Evolutionary conservation across 2,113 vertebrate genomes (phyloP).

Genomic region (Tachycineta bicolor): DNA sequence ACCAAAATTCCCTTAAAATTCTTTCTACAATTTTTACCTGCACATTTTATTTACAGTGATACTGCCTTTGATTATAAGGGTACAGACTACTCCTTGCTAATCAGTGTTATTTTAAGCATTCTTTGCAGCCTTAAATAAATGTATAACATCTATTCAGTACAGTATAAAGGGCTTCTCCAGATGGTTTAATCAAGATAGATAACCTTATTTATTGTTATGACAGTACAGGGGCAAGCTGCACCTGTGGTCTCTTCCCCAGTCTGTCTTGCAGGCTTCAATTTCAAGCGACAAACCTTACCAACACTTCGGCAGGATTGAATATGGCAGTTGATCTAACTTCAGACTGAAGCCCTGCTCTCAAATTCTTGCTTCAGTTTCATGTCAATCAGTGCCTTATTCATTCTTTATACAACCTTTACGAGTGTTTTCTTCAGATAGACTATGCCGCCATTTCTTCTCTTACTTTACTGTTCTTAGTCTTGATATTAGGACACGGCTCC

Average conservation of each 20-base stretch:
- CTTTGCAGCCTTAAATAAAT: constrained; percentile 3
- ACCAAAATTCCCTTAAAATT: neutral
- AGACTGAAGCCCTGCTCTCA: neutral
- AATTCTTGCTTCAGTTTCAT: neutral
- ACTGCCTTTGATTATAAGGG: neutral
- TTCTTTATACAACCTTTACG: neutral
- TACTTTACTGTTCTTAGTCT: neutral
- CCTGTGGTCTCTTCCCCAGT: constrained; percentile 19
- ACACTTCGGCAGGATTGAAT: neutral
- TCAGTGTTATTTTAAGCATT: neutral
- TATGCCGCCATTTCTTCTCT: neutral
- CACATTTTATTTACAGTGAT: neutral
- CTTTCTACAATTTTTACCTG: neutral
- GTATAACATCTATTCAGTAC: neutral
- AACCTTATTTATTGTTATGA: constrained; percentile 60
- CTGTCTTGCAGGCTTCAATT: constrained; percentile 1
- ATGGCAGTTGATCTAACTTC: neutral
- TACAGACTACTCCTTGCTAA: neutral
- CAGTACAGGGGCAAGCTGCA: constrained; percentile 30
- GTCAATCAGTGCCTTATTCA: neutral
- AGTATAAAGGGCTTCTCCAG: constrained; percentile 16
- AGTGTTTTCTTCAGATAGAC: neutral
- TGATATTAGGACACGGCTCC: neutral
- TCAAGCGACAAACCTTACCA: neutral
- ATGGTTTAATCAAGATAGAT: constrained; percentile 54